Base-by-base conservation (phyloP, 2,113 vertebrate genomes). In the Pithys albifrons region DNA sequence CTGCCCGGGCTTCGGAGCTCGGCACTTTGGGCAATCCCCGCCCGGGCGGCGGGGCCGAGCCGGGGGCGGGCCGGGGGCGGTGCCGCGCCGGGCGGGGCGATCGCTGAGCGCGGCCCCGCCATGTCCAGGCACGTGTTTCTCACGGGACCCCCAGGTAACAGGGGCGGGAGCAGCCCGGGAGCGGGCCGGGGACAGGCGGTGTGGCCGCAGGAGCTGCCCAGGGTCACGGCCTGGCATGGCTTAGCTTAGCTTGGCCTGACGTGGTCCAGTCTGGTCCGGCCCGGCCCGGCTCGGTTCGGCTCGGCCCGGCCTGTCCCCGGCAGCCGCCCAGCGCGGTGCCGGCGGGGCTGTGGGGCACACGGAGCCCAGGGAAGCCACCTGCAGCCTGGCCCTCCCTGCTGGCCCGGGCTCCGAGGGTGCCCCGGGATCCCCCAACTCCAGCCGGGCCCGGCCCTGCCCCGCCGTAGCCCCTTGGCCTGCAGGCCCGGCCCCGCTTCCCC, bases 81-180 rank as follows among this genome's bases (percentile, higher is more conserved):
- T 39, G 35, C 59, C 12, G 57, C n/a, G 22, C 18, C 5, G 14
- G 31, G 4, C 58, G n/a, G 22, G 33, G 31, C 8, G 5, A 9
- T 19, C 33, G 37, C 2, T 17, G 74, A 8, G 43, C 2, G 18
- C 4, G 18, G 19, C 1, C 17, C 3, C 9, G 8, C 10, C 8
- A 99, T 99, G 99, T 58, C 97, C 24, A 98, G 96, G 88, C 99
- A 99, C 94, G 98, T 99, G 91, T 99, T 99, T 67, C 96, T 99
- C 12, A 99, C 99, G 14, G 99, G 99, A 95, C 97, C 98, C 61
- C 99, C 99, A 98, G 99, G 99, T 99, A 99, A 98, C 8, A 52
- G 55, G 2, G 51, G 39, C 37, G 28, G 66, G 46, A 52, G 66
- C 16, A 57, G 31, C 9, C 6, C 3, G 25, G 22, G n/a, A 52